A percentile compares a stretch with the other conserved stretches of the same genome.
Conservation (phyloP, 2,113 vertebrate genomes). For the Aldabrachelys gigantea region DNA sequence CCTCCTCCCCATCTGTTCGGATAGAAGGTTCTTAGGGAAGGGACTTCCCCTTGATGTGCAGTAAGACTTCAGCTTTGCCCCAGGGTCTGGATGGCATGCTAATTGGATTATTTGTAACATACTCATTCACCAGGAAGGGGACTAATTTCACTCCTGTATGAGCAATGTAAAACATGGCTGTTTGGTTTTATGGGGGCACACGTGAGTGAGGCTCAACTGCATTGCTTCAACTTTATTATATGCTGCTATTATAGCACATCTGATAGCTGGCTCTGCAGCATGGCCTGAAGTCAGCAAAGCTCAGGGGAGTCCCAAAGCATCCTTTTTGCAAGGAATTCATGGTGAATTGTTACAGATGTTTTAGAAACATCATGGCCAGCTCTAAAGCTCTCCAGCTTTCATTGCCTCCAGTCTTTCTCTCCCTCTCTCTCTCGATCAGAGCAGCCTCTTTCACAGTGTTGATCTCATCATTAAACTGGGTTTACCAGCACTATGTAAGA, state of each 20-base stretch:
- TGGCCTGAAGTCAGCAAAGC: background rate
- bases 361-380: background rate
- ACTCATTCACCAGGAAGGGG: rapidly evolving
- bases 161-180: background rate
- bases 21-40: background rate
- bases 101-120: slow-evolving; percentile 20
- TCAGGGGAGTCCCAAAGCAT: background rate
- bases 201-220: background rate
- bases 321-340: background rate
- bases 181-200: background rate
- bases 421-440: background rate
- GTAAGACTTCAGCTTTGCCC: background rate
- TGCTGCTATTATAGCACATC: background rate
- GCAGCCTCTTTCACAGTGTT: background rate
- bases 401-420: background rate
- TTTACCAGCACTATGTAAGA: no score
- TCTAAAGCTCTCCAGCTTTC: background rate
- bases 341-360: slow-evolving; percentile 28
- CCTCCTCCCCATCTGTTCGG: background rate
- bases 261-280: background rate
- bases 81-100: slow-evolving; percentile 13
- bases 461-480: background rate
- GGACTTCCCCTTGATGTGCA: slow-evolving; percentile 11
- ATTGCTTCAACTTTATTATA: background rate
- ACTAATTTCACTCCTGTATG: background rate